Percentiles rank a stretch among this genome's conserved stretches.
Evolutionary conservation across 2,113 vertebrate species (phyloP).

Genomic region (Ariopsis seemanni): DNA sequence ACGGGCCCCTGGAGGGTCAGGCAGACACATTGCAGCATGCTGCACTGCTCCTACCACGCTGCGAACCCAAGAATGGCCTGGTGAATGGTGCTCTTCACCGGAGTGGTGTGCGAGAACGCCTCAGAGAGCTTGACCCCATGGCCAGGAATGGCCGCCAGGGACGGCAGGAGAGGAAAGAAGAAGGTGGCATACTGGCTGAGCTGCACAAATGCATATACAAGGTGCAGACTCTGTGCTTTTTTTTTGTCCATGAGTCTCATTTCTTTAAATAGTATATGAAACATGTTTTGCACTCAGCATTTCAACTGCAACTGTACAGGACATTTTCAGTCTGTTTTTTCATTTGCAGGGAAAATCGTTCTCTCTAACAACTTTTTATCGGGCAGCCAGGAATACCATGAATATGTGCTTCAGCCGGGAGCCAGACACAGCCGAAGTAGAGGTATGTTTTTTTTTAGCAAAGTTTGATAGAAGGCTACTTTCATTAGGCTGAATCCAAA

Average conservation of each 20-base stretch:
- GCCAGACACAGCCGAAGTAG: conserved; percentile 83
- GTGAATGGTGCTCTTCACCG: conserved; percentile 82
- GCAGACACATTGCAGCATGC: conserved; percentile 78
- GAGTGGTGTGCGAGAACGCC: conserved; percentile 81
- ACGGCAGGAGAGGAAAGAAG: conserved; percentile 76
- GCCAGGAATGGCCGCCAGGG: conserved; percentile 81
- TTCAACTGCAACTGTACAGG: not conserved
- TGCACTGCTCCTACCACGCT: conserved; percentile 82
- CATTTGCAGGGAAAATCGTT: conserved; percentile 85
- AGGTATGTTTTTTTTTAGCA: conserved; percentile 70
- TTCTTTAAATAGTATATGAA: not conserved
- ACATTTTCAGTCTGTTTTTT: not conserved
- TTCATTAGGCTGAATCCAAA: not conserved
- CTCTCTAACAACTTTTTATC: conserved; percentile 87
- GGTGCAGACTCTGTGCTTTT: conserved; percentile 61
- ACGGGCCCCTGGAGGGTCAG: conserved; percentile 85
- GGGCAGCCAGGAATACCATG: conserved; percentile 89
- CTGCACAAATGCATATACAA: conserved; percentile 89
- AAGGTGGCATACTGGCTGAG: conserved; percentile 78
- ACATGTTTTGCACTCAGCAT: not conserved
- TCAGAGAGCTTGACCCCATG: conserved; percentile 77
- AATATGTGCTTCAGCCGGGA: conserved; percentile 90
- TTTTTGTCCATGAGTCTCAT: not conserved
- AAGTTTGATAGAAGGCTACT: not conserved
- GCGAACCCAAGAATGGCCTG: conserved; percentile 82